A percentile compares a stretch with the other conserved stretches of the same genome.
Conservation (phyloP, 2,888 invertebrate genomes). For the Polyploca ridens region DNA sequence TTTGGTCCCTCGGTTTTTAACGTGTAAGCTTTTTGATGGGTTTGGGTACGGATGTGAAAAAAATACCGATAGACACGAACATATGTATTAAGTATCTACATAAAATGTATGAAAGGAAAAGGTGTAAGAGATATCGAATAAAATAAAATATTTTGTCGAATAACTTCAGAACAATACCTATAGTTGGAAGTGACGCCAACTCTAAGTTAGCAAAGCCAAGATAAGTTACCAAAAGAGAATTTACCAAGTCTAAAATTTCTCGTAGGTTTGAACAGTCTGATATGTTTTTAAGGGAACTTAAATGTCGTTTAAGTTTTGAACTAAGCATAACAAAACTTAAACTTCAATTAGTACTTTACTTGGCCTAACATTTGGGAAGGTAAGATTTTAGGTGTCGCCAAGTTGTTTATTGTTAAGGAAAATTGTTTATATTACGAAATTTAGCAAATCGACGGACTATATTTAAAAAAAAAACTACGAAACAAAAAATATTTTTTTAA, state of each 20-base stretch:
- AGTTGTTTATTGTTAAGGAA: background rate
- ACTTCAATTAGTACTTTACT: slow-evolving; percentile 1
- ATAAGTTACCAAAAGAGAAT: background rate
- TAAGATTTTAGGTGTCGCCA: background rate
- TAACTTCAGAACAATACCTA: too few relatives aligned
- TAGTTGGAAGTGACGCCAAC: background rate
- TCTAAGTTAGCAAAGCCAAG: background rate
- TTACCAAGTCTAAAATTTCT: too few relatives aligned
- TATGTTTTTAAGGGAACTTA: slow-evolving; percentile 19
- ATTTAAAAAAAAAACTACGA: too few relatives aligned
- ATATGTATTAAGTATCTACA: background rate
- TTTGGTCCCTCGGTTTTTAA: background rate
- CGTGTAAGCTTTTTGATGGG: background rate
- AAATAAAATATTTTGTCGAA: too few relatives aligned
- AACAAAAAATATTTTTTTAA: too few relatives aligned
- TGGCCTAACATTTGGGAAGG: background rate
- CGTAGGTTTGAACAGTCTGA: background rate
- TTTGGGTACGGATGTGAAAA: background rate
- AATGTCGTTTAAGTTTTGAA: slow-evolving; percentile 3
- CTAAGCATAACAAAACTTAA: slow-evolving; percentile 1
- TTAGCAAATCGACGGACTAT: background rate
- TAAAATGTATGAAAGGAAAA: too few relatives aligned
- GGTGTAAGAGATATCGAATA: too few relatives aligned
- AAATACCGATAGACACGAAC: background rate
- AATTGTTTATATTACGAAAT: background rate